These are phyloP conservation scores for Pseudoatta argentina DNA, from an alignment of 1,140 invertebrate genomes.

Conservation along the genomic window DNA sequence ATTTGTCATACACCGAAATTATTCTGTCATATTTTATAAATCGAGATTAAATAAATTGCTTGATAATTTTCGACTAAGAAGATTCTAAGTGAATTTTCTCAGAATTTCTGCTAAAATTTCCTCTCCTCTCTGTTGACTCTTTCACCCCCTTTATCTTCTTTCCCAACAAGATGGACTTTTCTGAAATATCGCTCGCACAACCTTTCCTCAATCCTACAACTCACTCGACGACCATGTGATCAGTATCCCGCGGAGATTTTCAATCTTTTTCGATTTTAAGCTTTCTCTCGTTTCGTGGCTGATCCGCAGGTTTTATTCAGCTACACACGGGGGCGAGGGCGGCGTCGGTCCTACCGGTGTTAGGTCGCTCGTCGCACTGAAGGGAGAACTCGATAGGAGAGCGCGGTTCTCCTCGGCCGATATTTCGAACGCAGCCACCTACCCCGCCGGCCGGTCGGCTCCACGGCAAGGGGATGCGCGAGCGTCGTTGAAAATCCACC, in stretches of 20 bases:
- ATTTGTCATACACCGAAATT: conserved; percentile 17
- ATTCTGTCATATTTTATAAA: not conserved
- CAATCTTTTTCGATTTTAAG: not conserved
- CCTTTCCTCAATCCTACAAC: not conserved
- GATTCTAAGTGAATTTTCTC: not conserved
- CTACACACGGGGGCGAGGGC: conserved; percentile 77
- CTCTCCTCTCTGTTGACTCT: not conserved
- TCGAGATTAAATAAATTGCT: not conserved
- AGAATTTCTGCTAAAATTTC: not conserved
- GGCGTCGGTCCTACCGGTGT: conserved; percentile 80
- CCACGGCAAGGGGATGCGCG: conserved; percentile 38
- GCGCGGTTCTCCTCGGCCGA: conserved; percentile 59
- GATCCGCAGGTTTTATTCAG: conserved; percentile 53
- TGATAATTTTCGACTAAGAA: not conserved
- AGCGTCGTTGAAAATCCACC: conserved; percentile 30
- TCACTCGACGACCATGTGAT: not conserved
- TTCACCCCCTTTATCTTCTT: conserved; percentile 25
- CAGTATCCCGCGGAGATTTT: not conserved
- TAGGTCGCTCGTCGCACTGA: conserved; percentile 84
- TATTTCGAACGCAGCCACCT: conserved; percentile 67
- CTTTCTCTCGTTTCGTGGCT: conserved; percentile 43
- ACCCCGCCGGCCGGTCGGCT: conserved; percentile 38
- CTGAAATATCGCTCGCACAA: not conserved
- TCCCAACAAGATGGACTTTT: not conserved
- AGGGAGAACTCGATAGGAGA: conserved; percentile 65